These are phyloP conservation scores for Proctacanthus coquilletti DNA, from an alignment of 1,140 invertebrate genomes.

Conservation along the genomic window DNA sequence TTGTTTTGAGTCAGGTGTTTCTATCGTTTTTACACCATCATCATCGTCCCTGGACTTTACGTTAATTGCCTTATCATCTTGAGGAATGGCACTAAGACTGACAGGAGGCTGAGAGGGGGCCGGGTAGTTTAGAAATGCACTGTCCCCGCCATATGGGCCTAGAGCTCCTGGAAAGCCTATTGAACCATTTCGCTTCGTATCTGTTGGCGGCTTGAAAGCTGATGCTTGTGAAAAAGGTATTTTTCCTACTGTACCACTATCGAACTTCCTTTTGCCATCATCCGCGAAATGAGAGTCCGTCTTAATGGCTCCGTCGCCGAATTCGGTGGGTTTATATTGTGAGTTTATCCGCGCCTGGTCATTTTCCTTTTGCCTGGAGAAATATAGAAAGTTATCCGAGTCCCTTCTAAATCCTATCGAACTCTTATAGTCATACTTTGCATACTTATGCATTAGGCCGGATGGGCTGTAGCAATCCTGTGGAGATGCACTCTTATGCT, in stretches of 20 bases:
- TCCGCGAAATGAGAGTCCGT: background rate
- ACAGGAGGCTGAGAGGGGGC: background rate
- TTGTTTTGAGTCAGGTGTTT: slow-evolving; percentile 39
- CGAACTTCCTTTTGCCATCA: background rate
- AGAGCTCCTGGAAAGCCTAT: slow-evolving; percentile 39
- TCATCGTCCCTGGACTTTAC: background rate
- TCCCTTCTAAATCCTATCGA: slow-evolving; percentile 5
- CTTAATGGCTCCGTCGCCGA: background rate
- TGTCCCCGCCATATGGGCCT: slow-evolving; percentile 20
- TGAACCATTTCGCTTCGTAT: slow-evolving; percentile 37
- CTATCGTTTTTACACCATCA: background rate
- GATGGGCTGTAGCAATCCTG: too few relatives aligned
- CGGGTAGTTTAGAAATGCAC: slow-evolving; percentile 3
- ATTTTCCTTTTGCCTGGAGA: slow-evolving; percentile 28
- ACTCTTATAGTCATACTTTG: slow-evolving; percentile 16
- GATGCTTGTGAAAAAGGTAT: slow-evolving; percentile 51
- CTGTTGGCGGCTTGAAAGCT: slow-evolving; percentile 55
- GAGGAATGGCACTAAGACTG: background rate
- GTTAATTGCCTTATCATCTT: background rate
- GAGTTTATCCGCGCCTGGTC: slow-evolving; percentile 25
- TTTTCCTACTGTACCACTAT: too few relatives aligned
- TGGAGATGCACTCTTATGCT: slow-evolving; percentile 35
- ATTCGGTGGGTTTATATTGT: slow-evolving; percentile 3
- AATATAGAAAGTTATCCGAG: slow-evolving; percentile 14
- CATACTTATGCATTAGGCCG: slow-evolving; percentile 2